These are phyloP conservation scores for Upupa epops DNA, from an alignment of 2,113 vertebrate species.

Conservation along the genomic window DNA sequence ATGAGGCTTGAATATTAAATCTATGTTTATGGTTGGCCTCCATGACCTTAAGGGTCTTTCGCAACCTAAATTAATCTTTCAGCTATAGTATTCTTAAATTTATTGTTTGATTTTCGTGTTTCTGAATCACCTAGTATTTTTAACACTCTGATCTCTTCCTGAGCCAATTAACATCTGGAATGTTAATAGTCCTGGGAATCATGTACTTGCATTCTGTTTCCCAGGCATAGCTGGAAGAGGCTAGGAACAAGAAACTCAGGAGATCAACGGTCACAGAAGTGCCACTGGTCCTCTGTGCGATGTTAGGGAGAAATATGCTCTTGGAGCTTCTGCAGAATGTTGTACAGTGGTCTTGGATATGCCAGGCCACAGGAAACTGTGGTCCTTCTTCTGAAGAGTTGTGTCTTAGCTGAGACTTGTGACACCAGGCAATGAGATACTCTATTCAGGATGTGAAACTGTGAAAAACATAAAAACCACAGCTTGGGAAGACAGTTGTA, in stretches of 20 bases:
- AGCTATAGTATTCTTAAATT: not conserved
- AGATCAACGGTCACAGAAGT: not conserved
- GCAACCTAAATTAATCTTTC: not conserved
- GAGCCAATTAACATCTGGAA: not conserved
- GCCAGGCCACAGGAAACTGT: not conserved
- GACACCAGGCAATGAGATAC: no score
- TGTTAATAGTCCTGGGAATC: not conserved
- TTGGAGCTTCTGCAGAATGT: not conserved
- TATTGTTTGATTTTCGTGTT: not conserved
- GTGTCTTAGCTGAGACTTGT: not conserved
- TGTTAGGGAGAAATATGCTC: not conserved
- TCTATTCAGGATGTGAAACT: not conserved
- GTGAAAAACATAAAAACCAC: accelerated
- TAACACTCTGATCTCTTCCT: not conserved
- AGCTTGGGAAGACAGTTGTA: not conserved
- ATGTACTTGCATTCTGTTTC: not conserved
- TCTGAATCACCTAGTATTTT: not conserved
- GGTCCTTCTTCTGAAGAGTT: not conserved
- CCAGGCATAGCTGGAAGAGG: not conserved
- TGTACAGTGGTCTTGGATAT: not conserved
- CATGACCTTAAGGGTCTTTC: not conserved
- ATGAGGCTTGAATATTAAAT: not conserved
- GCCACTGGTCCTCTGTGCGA: accelerated
- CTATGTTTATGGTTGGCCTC: not conserved
- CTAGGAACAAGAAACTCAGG: not conserved